A percentile compares a stretch with the other conserved stretches of the same genome.
Conservation (phyloP, 2,888 invertebrate genomes). For the Periphyllus acericola region DNA sequence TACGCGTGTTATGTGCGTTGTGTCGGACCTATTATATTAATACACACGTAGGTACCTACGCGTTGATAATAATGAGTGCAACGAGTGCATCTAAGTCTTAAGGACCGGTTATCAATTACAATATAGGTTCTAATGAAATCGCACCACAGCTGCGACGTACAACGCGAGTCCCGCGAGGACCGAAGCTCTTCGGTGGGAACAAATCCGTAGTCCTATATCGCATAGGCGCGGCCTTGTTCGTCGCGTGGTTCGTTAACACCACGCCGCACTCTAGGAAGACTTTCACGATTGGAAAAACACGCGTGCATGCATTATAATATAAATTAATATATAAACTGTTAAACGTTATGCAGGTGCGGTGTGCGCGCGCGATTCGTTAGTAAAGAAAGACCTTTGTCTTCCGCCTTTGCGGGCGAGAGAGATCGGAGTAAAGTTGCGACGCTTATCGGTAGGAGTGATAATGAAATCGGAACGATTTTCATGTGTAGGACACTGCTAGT, state of each 20-base stretch:
- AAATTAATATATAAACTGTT: no score
- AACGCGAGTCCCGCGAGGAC: not conserved
- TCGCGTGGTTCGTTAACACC: not conserved
- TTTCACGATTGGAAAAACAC: constrained; percentile 32
- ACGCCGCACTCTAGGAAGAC: not conserved
- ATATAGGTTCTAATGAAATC: not conserved
- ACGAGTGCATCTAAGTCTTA: not conserved
- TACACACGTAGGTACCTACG: not conserved
- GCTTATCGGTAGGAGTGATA: not conserved
- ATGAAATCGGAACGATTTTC: not conserved
- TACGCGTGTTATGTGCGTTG: not conserved
- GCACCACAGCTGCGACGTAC: not conserved
- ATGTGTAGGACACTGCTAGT: not conserved
- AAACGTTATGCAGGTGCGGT: not conserved
- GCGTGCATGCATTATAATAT: not conserved
- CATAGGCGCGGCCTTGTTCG: not conserved
- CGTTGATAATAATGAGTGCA: not conserved
- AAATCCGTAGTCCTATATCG: not conserved
- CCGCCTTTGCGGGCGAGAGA: not conserved
- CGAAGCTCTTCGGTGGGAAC: not conserved
- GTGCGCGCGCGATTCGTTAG: not conserved
- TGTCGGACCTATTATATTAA: not conserved
- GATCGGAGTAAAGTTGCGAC: not conserved
- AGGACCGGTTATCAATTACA: constrained; percentile 13
- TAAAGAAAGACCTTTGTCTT: not conserved